Conservation (phyloP, 2,113 vertebrate species). For the Calonectris borealis region DNA sequence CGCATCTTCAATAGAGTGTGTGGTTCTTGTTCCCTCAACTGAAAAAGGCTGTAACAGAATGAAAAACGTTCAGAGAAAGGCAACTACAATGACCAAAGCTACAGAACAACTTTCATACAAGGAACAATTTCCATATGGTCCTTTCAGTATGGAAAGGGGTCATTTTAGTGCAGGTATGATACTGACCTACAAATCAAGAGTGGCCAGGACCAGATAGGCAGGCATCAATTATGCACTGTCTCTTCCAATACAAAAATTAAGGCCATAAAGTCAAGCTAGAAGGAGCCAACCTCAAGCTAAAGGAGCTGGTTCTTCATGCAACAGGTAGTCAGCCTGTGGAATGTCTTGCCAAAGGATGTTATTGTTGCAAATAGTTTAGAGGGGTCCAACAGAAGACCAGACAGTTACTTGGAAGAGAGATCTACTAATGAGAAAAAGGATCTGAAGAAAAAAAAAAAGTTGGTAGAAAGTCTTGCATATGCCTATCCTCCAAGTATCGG, state of each 20-base stretch:
- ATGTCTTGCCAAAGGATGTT: background rate
- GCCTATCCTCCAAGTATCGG: background rate
- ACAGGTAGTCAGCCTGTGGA: background rate
- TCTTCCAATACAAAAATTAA: background rate
- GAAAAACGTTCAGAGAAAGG: background rate
- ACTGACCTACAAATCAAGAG: background rate
- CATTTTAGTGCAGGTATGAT: background rate
- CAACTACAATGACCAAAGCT: background rate
- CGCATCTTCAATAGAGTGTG: background rate
- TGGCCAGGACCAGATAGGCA: background rate
- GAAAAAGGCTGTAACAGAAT: background rate
- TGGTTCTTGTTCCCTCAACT: background rate
- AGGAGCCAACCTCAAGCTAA: background rate
- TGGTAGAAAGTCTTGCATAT: background rate
- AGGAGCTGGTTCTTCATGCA: background rate
- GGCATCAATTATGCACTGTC: background rate
- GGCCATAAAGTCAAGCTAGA: background rate
- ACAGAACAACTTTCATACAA: background rate
- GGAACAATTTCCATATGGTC: background rate
- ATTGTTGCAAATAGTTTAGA: background rate
- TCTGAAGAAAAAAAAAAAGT: background rate
- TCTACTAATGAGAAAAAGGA: background rate
- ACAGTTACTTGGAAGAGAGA: background rate
- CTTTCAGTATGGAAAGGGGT: background rate
- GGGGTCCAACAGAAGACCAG: background rate